These are phyloP conservation scores for Salvelinus namaycush DNA, from an alignment of 2,113 vertebrate genomes.

Conservation along the genomic window DNA sequence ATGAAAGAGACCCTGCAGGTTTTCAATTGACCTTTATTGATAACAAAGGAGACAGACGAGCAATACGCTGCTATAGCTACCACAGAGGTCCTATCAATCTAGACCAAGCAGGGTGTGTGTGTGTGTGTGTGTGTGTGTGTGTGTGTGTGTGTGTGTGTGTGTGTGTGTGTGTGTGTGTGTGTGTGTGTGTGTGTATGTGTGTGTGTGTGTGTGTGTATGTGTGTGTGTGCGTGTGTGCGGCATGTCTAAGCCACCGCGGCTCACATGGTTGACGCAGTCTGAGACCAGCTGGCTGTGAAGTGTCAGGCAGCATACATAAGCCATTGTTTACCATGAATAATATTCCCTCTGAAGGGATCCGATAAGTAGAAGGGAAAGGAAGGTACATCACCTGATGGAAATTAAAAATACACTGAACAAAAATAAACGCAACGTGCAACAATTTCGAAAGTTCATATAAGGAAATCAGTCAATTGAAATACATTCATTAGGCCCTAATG, in stretches of 20 bases:
- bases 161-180: neutral
- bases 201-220: neutral
- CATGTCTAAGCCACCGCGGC: slow-evolving; percentile 26
- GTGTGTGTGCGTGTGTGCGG: too few species aligned
- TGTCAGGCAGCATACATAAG: slow-evolving; percentile 6
- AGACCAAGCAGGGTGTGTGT: neutral
- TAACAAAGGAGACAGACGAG: slow-evolving; percentile 33
- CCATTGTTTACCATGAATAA: slow-evolving; percentile 36
- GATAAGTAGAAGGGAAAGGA: too few species aligned
- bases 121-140: too few species aligned
- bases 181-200: too few species aligned
- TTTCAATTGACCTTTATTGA: slow-evolving; percentile 35
- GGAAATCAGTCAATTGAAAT: too few species aligned
- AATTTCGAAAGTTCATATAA: too few species aligned
- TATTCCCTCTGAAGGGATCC: neutral
- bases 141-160: neutral
- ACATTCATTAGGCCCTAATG: too few species aligned
- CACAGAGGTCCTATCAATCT: neutral
- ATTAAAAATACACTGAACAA: too few species aligned
- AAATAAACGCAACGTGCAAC: too few species aligned
- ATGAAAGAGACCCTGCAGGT: neutral
- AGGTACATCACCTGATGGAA: too few species aligned
- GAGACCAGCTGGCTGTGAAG: slow-evolving; percentile 8
- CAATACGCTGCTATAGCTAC: neutral
- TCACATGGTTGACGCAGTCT: neutral